Percentiles rank a stretch among this genome's conserved stretches.
phyloP scores from a whole-genome alignment of 2,113 vertebrate species.

The Anseranas semipalmata region DNA sequence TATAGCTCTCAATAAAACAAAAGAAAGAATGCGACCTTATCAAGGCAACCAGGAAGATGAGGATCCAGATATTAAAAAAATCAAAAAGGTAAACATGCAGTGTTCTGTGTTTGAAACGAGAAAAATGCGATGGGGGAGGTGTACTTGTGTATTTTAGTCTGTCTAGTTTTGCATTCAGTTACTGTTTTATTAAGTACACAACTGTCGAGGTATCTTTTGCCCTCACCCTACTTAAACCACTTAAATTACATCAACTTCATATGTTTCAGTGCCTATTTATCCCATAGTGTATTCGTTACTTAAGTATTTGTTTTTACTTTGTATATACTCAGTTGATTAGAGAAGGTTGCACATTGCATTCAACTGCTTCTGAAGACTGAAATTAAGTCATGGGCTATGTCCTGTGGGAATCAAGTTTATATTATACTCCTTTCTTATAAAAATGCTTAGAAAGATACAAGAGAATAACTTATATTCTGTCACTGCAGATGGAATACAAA shows the following conservation, averaged over 20 bases:
- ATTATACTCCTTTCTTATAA: neutral
- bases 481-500: neutral
- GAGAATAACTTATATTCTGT: neutral
- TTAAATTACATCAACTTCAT: neutral
- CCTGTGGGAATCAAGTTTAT: neutral
- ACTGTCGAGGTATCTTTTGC: neutral
- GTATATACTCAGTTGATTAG: neutral
- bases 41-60: slow-evolving; percentile 92
- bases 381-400: neutral
- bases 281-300: neutral
- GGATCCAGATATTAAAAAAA: slow-evolving; percentile 98
- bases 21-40: slow-evolving; percentile 96
- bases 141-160: neutral
- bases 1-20: slow-evolving; percentile 96
- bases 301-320: neutral
- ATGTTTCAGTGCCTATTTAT: neutral
- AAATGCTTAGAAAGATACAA: neutral
- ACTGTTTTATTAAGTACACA: neutral
- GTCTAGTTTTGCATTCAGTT: neutral
- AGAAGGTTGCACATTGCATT: neutral
- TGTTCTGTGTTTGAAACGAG: neutral
- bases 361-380: neutral
- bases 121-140: neutral
- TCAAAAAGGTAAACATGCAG: slow-evolving; percentile 89
- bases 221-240: neutral